Conservation (phyloP, 2,888 invertebrate genomes). For the Plebejus melissa region DNA sequence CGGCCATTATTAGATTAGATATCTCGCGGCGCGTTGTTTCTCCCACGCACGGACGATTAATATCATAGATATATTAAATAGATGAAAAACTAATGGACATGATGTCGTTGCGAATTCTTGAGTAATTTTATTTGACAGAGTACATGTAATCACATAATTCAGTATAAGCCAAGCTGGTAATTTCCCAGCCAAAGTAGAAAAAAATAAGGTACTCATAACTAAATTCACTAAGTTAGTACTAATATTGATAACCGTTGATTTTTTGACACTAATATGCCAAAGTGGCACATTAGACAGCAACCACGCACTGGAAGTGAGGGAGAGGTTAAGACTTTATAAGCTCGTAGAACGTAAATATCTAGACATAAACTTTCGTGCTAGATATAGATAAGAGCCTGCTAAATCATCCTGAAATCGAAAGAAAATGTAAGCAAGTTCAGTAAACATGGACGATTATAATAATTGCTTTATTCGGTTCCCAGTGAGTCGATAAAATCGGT, state of each 20-base stretch:
- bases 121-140: neutral
- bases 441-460: conserved; percentile 36
- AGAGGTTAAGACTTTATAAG: neutral
- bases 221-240: neutral
- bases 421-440: conserved; percentile 8
- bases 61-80: conserved; percentile 24
- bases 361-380: neutral
- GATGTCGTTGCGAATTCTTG: conserved; percentile 24
- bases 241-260: neutral
- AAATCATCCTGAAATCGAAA: neutral
- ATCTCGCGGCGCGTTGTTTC: conserved; percentile 47
- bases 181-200: neutral
- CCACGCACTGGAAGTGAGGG: too few relatives aligned
- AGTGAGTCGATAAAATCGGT: conserved; percentile 39
- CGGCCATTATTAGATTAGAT: conserved; percentile 72
- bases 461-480: conserved; percentile 37
- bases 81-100: conserved; percentile 22
- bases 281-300: too few relatives aligned
- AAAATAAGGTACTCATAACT: neutral
- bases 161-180: neutral
- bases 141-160: neutral
- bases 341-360: neutral
- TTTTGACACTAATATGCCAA: neutral
- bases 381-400: too few relatives aligned
- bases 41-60: conserved; percentile 33